phyloP scores from a whole-genome alignment of 2,797 vertebrate genomes.

The Malurus splendens region DNA sequence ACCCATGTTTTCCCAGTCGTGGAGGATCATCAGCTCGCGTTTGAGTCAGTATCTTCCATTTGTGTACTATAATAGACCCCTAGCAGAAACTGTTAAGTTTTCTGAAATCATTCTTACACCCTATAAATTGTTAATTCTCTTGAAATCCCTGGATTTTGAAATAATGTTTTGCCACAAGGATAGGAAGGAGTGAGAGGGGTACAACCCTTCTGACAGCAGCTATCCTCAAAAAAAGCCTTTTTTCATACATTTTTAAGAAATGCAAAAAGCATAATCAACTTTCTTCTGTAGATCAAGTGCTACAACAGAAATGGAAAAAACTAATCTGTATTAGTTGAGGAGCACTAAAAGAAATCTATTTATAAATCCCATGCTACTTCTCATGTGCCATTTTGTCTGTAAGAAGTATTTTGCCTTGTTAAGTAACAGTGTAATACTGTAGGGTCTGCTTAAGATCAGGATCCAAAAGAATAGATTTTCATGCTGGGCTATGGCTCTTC shows the following conservation, averaged over 20 bases:
- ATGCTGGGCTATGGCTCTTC: not conserved
- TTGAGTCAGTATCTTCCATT: not conserved
- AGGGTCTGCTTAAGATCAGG: not conserved
- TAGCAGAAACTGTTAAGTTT: not conserved
- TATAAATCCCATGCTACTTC: not conserved
- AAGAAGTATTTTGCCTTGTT: not conserved
- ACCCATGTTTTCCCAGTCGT: not conserved
- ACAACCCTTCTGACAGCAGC: not conserved
- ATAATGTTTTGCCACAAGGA: not conserved
- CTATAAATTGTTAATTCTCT: not conserved
- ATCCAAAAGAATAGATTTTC: not conserved
- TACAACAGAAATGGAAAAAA: not conserved
- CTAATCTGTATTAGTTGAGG: not conserved
- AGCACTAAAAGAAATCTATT: not conserved
- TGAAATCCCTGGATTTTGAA: not conserved
- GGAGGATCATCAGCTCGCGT: not conserved
- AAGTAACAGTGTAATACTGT: not conserved
- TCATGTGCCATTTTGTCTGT: not conserved
- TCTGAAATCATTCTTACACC: not conserved
- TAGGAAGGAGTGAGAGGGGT: not conserved
- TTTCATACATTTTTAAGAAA: not conserved
- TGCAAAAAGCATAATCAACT: not conserved
- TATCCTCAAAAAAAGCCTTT: not conserved
- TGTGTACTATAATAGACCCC: not conserved
- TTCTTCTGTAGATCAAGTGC: not conserved